Base-by-base conservation (phyloP, 2,888 invertebrate genomes). In the Acrocyrtus sp. region DNA sequence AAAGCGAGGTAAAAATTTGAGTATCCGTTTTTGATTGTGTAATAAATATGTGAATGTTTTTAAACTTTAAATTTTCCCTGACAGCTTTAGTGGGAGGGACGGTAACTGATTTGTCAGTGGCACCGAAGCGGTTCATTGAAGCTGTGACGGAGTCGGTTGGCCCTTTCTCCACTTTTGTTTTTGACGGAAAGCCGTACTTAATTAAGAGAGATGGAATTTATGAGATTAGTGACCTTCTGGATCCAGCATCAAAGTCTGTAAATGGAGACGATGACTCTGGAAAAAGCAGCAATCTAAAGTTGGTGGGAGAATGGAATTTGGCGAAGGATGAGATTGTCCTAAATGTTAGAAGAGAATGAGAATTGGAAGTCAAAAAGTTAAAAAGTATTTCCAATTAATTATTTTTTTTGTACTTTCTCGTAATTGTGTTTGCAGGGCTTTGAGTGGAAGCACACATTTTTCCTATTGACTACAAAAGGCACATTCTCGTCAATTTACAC, bases 1-100 rank as follows among this genome's bases (percentile, higher is more conserved):
- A 22, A 78, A 74, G 47, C 57, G 80, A 65, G 76, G 79, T 80
- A 53, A 70, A 48, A 26, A 41, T 17, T n/a, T n/a, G n/a, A n/a
- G n/a, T n/a, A n/a, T n/a, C n/a, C n/a, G n/a, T n/a, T n/a, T n/a
- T n/a, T 54, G 5, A 34, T 17, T 6, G 41, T 57, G 41, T 3
- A n/a, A 47, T 60, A 8, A 27, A 21, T 5, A 19, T 27, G 26
- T 29, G 15, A 6, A 12, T 10, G 6, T 39, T 39, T 12, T 41
- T 57, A 39, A 39, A 12, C 19, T 19, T 2, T n/a, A 6, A 21
- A 19, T 8, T 29, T 15, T 41, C 2, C n/a, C 15, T 8, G 50
- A 19, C 15, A 65, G 65, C 54, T 34, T 26, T 15, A 5, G 41
- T 15, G 1, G 62, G 62, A 41, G 19, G 17, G 12, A 43, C 63